Percentiles rank a stretch among this genome's conserved stretches.
Conservation (phyloP, 1,140 invertebrate species). For the Thalassaphorura encarpata region DNA sequence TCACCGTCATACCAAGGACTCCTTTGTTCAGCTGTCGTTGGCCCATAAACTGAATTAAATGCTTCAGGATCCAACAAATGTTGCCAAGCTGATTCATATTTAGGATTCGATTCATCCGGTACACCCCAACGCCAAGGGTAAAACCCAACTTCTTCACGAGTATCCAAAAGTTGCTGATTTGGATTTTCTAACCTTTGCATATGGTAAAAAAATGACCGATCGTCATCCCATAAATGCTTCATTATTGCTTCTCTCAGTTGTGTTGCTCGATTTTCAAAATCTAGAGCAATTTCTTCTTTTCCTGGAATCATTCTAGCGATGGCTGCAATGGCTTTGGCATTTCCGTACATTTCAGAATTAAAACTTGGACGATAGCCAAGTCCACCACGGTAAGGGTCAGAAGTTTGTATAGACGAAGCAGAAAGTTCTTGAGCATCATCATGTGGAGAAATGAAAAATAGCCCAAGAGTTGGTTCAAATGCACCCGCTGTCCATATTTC, state of each 20-base stretch:
- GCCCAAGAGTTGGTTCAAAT: conserved; percentile 11
- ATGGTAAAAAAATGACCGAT: conserved; percentile 26
- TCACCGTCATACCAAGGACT: conserved; percentile 26
- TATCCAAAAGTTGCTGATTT: conserved; percentile 18
- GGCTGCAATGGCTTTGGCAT: conserved; percentile 17
- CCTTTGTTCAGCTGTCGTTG: conserved; percentile 22
- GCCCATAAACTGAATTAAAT: conserved; percentile 18
- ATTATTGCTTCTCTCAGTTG: conserved; percentile 5
- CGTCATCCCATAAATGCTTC: conserved; percentile 20
- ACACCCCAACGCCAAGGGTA: conserved; percentile 22
- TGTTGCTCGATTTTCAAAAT: conserved; percentile 6
- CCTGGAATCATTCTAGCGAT: conserved; percentile 7
- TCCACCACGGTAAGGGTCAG: conserved; percentile 26
- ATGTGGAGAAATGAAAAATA: conserved; percentile 25
- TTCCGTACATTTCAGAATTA: conserved; percentile 22
- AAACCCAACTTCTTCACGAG: conserved; percentile 27
- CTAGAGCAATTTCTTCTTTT: background rate
- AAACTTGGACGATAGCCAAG: conserved; percentile 23
- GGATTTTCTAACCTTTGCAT: conserved; percentile 26
- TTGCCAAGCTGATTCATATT: conserved; percentile 13
- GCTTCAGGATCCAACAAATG: conserved; percentile 17
- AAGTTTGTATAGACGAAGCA: conserved; percentile 18
- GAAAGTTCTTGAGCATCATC: conserved; percentile 28
- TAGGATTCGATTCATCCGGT: background rate
- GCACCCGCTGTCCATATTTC: conserved; percentile 12